Conservation (phyloP, 2,113 vertebrate genomes). For the Pangasianodon hypophthalmus region DNA sequence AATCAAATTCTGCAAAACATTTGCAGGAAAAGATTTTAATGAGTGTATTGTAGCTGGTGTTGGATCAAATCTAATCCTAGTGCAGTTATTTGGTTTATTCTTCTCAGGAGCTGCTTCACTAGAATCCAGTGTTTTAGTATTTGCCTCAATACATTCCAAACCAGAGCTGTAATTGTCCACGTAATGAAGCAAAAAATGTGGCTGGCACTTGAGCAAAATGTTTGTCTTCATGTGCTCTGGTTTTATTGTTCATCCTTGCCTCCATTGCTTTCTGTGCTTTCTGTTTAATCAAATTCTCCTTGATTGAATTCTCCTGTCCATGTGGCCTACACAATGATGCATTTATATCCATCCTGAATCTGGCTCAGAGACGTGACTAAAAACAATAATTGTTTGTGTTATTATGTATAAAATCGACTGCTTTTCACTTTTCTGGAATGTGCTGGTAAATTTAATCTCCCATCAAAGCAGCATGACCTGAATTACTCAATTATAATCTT, state of each 20-base stretch:
- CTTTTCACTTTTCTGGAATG: constrained; percentile 53
- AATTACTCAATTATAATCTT: not conserved
- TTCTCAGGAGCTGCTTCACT: not conserved
- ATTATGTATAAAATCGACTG: constrained; percentile 46
- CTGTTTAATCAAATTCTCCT: constrained; percentile 13
- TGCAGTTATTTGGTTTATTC: no score
- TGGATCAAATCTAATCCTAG: not conserved
- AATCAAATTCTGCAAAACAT: not conserved
- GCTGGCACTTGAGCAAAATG: constrained; percentile 27
- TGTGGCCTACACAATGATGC: constrained; percentile 27
- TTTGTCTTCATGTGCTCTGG: constrained; percentile 37
- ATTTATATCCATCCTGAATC: constrained; percentile 31
- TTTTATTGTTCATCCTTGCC: constrained; percentile 37
- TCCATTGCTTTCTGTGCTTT: constrained; percentile 39
- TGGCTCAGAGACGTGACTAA: constrained; percentile 14
- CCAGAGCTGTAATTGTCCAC: not conserved
- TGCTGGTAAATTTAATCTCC: constrained; percentile 47
- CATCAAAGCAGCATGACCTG: constrained; percentile 51
- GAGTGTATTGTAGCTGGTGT: not conserved
- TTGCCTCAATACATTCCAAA: not conserved
- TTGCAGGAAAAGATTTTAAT: not conserved
- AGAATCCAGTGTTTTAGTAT: not conserved
- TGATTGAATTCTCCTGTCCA: constrained; percentile 15
- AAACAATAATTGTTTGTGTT: constrained; percentile 57
- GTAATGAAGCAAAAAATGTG: constrained; percentile 45